phyloP scores from a whole-genome alignment of 2,113 vertebrate genomes.

The Oophaga pumilio region DNA sequence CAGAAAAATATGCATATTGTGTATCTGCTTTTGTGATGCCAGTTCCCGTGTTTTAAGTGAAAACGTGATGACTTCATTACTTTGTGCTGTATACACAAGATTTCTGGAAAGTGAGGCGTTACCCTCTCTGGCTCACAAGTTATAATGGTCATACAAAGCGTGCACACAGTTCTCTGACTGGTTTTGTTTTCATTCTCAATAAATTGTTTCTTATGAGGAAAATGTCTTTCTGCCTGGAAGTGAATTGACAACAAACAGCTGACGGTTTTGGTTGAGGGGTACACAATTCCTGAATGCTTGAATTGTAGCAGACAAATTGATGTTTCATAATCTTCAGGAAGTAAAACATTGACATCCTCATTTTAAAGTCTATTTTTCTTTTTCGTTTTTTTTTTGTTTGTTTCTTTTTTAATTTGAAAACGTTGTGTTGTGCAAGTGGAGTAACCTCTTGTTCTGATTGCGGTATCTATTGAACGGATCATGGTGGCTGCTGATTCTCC shows the following conservation, averaged over 20 bases:
- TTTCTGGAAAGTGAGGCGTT: constrained; percentile 94
- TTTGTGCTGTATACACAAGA: constrained; percentile 98
- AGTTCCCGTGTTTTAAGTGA: constrained; percentile 95
- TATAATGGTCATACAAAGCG: constrained; percentile 91
- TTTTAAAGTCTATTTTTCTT: constrained; percentile 67
- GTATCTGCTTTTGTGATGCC: constrained; percentile 97
- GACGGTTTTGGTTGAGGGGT: constrained; percentile 75
- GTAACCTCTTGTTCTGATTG: constrained; percentile 72
- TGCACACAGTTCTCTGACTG: constrained; percentile 88
- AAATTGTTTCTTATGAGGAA: constrained; percentile 99
- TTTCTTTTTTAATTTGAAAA: constrained; percentile 34
- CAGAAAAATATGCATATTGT: constrained; percentile 76
- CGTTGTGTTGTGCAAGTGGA: constrained; percentile 68
- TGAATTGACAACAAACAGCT: constrained; percentile 94
- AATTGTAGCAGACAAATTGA: constrained; percentile 61
- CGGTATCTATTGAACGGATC: constrained; percentile 71
- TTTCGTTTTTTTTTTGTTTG: constrained; percentile 38
- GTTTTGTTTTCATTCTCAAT: constrained; percentile 96
- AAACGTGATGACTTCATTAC: constrained; percentile 86
- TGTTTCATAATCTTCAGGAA: constrained; percentile 76
- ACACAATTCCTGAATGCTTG: constrained; percentile 60
- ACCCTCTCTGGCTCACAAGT: constrained; percentile 88
- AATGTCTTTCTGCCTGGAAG: constrained; percentile 95
- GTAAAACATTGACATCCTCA: constrained; percentile 71
- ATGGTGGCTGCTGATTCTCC: constrained; percentile 74